Percentiles rank a stretch among this genome's conserved stretches.
Evolutionary conservation across 2,888 invertebrate genomes (phyloP).

Genomic region (Melanargia galathea): DNA sequence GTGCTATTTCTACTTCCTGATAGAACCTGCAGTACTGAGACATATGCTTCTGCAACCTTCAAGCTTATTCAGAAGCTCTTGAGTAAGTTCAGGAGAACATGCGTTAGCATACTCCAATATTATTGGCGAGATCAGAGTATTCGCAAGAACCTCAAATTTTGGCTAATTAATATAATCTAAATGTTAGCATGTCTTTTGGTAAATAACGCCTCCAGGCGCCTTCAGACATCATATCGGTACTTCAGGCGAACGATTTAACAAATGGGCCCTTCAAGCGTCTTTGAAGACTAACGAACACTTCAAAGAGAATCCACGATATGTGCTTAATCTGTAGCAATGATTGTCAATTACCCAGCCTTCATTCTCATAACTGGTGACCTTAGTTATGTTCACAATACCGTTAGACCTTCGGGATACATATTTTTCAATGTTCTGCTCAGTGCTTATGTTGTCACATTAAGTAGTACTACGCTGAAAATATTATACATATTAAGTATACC

Average conservation of each 20-base stretch:
- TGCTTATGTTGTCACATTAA: slow-evolving; percentile 10
- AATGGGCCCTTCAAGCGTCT: not conserved
- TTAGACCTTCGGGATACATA: not conserved
- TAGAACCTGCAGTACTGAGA: no score
- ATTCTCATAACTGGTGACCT: not conserved
- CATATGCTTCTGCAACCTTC: no score
- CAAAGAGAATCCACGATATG: not conserved
- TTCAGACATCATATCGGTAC: no score
- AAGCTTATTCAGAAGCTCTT: no score
- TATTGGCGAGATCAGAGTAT: no score
- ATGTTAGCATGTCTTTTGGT: no score
- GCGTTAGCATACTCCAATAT: no score
- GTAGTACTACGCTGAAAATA: not conserved
- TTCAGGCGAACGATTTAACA: not conserved
- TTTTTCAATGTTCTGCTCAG: not conserved
- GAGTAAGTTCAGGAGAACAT: no score
- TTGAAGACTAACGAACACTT: not conserved
- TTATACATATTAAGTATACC: not conserved
- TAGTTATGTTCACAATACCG: slow-evolving; percentile 3
- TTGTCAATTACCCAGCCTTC: slow-evolving; percentile 12
- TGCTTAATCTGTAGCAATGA: slow-evolving; percentile 1
- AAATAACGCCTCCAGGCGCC: no score
- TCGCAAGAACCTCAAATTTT: no score
- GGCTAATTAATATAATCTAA: no score
- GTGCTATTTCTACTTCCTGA: no score